Evolutionary conservation across 2,113 vertebrate genomes (phyloP), one percentile per base, ranked within the genome.

Genomic region (Scopus umbretta): DNA sequence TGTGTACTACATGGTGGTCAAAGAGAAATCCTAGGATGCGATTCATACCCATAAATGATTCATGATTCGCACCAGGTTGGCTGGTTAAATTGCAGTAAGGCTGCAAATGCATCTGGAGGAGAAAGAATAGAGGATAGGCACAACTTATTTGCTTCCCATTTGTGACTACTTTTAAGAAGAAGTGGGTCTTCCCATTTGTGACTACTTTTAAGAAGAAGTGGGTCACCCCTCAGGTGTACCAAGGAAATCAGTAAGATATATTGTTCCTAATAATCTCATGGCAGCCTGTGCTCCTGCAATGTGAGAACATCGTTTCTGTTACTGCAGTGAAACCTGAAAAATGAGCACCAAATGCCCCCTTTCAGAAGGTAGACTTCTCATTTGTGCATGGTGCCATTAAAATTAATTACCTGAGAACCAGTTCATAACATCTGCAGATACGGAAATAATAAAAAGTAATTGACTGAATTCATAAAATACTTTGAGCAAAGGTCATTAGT

Each of bases 391-490:
- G 20, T 43, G 59, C 42, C 73, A 16, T 93, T 90, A 95, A 96
- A 95, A 78, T 90, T 81, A 93, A 94, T 93, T 92, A 81, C 80
- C 88, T 91, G 83, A 88, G 87, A 95, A 86, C 16, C 27, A 67
- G 43, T 75, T 70, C 42, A 74, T 93, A 80, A 96, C 78, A 52
- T 86, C 72, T 84, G 81, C 61, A 89, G 83, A 42, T 71, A 96
- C 52, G 80, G 80, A 94, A 96, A 94, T 50, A 90, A 96, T 94
- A 92, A 96, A 96, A 92, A 83, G 49, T 73, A 94, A 96, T 90
- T 68, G 86, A 83, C 65, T 80, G 86, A 49, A 67, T 86, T 80
- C 80, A 73, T 96, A 94, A 96, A 96, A 89, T 81, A 81, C 91
- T 96, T 84, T 61, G 80, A 86, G 61, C 88, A 87, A 86, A 95